Percentiles rank a stretch among this genome's conserved stretches.
phyloP scores from a whole-genome alignment of 2,113 vertebrate species.

The Trogon surrucura region DNA sequence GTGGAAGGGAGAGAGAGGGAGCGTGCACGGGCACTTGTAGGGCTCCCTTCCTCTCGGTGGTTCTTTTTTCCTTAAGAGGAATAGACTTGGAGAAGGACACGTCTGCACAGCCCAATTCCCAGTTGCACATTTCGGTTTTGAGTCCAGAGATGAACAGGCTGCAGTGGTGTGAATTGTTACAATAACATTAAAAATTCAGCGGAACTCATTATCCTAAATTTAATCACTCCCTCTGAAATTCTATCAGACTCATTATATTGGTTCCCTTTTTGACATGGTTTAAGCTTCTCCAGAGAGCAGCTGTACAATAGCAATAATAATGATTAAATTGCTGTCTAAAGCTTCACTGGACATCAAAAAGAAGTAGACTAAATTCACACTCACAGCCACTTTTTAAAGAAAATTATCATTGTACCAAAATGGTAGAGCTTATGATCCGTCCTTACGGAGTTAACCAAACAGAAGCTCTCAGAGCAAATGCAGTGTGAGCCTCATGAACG shows the following conservation, averaged over 20 bases:
- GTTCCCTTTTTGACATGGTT: conserved; percentile 57
- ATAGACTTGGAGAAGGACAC: neutral
- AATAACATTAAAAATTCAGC: conserved; percentile 52
- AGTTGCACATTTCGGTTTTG: neutral
- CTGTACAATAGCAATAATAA: conserved; percentile 59
- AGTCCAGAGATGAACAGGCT: neutral
- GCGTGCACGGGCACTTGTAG: too few species aligned
- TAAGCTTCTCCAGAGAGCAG: conserved; percentile 55
- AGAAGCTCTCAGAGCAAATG: neutral
- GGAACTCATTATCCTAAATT: conserved; percentile 58
- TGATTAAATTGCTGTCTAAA: conserved; percentile 73
- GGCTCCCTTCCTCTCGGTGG: neutral
- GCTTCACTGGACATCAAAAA: conserved; percentile 65
- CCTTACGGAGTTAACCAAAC: neutral
- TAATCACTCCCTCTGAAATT: conserved; percentile 60
- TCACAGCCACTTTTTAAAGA: neutral
- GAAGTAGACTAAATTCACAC: conserved; percentile 48
- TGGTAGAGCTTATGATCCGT: neutral
- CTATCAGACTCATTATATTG: conserved; percentile 67
- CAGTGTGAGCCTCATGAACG: rapidly evolving
- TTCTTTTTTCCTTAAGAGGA: neutral
- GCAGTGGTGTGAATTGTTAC: conserved; percentile 22
- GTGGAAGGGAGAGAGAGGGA: neutral
- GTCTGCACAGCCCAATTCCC: neutral
- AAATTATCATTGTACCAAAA: neutral